A percentile compares a stretch with the other conserved stretches of the same genome.
Conservation (phyloP, 2,797 vertebrate species). For the Salmo trutta region DNA sequence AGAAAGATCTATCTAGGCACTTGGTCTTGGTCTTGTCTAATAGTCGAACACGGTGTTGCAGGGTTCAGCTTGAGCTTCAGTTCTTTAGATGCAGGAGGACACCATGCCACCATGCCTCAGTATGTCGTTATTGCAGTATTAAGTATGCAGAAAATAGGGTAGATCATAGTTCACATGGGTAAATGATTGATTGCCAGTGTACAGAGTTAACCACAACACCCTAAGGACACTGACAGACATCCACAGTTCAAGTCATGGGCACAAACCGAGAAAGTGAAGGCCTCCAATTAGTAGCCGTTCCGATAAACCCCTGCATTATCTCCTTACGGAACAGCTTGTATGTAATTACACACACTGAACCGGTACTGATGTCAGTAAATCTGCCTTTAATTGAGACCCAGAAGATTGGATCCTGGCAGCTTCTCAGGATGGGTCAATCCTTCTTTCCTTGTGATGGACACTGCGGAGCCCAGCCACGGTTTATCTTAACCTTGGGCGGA, state of each 20-base stretch:
- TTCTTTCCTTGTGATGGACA: constrained; percentile 24
- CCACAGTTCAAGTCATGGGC: constrained; percentile 25
- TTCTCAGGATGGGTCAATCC: constrained; percentile 4
- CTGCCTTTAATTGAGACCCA: constrained; percentile 82
- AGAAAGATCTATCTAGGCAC: constrained; percentile 19
- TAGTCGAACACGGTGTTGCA: not conserved
- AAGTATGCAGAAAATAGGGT: not conserved
- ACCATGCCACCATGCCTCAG: not conserved
- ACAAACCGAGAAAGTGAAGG: constrained; percentile 35
- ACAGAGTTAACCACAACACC: not conserved
- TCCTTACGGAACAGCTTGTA: constrained; percentile 79
- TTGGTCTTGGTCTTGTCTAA: constrained; percentile 10
- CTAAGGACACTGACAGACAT: constrained; percentile 3
- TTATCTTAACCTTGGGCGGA: constrained; percentile 23
- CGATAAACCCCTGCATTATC: constrained; percentile 80
- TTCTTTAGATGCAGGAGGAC: not conserved
- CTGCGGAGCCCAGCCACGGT: not conserved
- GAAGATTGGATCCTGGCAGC: constrained; percentile 76
- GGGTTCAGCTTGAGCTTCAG: not conserved
- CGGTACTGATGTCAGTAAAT: constrained; percentile 85
- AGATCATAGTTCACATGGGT: not conserved
- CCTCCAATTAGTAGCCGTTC: constrained; percentile 67
- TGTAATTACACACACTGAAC: constrained; percentile 81
- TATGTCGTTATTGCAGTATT: not conserved
- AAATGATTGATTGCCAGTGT: not conserved